These are phyloP conservation scores for Umimayanthus kanabou DNA, from an alignment of 92 coral and sea anemone species.

Conservation along the genomic window DNA sequence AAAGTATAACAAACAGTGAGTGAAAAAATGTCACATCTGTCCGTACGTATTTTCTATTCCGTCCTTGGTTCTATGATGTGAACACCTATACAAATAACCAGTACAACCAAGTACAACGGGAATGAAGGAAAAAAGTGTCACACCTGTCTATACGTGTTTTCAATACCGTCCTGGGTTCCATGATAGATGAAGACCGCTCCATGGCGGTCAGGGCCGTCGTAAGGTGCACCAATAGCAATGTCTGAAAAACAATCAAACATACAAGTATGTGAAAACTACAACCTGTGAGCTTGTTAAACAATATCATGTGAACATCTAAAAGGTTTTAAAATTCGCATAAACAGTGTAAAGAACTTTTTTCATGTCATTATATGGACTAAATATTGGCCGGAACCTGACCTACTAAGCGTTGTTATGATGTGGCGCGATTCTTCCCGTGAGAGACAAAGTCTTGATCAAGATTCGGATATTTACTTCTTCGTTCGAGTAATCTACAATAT, in stretches of 20 bases:
- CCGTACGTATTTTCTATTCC: conserved; percentile 67
- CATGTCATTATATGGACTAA: too few relatives aligned
- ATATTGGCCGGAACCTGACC: too few relatives aligned
- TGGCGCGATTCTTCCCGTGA: too few relatives aligned
- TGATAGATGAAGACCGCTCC: conserved; percentile 84
- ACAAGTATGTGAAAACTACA: too few relatives aligned
- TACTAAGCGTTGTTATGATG: too few relatives aligned
- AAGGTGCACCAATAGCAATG: conserved; percentile 76
- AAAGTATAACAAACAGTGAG: background rate
- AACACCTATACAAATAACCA: too few relatives aligned
- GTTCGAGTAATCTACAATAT: too few relatives aligned
- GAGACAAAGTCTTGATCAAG: too few relatives aligned
- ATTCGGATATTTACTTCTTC: too few relatives aligned
- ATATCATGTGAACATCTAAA: background rate
- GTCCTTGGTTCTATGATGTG: conserved; percentile 57
- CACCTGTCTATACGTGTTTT: conserved; percentile 72
- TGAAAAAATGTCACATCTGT: conserved; percentile 52
- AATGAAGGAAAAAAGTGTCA: too few relatives aligned
- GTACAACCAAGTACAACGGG: background rate
- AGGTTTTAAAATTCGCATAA: background rate
- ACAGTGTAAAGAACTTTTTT: too few relatives aligned
- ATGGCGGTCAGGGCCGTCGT: conserved; percentile 64
- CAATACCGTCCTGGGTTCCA: conserved; percentile 68
- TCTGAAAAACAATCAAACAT: conserved; percentile 39
- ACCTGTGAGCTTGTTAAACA: too few relatives aligned